Evolutionary conservation across 2,113 vertebrate genomes (phyloP), one percentile per base, ranked within the genome.

Genomic region (Pseudorasbora parva): DNA sequence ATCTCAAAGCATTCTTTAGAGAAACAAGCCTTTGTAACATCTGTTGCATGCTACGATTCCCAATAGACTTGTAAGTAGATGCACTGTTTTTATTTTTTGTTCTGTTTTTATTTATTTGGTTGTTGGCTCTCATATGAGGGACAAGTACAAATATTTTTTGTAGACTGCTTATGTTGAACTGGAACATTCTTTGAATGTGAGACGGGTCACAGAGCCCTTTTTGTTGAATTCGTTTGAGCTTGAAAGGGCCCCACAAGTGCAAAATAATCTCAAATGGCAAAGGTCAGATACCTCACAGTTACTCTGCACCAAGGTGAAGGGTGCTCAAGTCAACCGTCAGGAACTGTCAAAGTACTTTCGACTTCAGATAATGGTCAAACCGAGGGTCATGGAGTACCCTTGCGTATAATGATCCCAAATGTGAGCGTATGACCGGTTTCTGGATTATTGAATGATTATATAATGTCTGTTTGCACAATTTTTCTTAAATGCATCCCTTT

Each of bases 351-450:
- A 23, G 15, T 41, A 66, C 77, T 83, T 83, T 69, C 25, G 51
- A 71, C 69, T 86, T 83, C 41, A 68, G 82, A 69, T 75, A 83
- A 83, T 81, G 43, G 69, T 79, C 62, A 86, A 79, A 80, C 76
- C 30, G 1, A 2, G 30, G 30, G 33, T 5, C 68, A 45, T 68
- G 23, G 49, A 60, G 41, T n/a, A n/a, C n/a, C n/a, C 49, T 8
- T 54, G 49, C 7, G 25, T 64, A 3, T 64, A 64, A 64, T 19
- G 51, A 19, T 54, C 17, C 51, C 51, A 19, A 33, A 64, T 64
- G 15, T 64, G 27, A 64, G 19, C 19, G 51, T 19, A 19, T 0
- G 6, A 54, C 51, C 2, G 17, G 17, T 54, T 19, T 54, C 51
- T 2, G 17, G 49, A 54, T 8, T 2, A 6, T 19, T 8, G 5